Conservation (phyloP, 2,888 invertebrate genomes). For the Pandemis corylana region DNA sequence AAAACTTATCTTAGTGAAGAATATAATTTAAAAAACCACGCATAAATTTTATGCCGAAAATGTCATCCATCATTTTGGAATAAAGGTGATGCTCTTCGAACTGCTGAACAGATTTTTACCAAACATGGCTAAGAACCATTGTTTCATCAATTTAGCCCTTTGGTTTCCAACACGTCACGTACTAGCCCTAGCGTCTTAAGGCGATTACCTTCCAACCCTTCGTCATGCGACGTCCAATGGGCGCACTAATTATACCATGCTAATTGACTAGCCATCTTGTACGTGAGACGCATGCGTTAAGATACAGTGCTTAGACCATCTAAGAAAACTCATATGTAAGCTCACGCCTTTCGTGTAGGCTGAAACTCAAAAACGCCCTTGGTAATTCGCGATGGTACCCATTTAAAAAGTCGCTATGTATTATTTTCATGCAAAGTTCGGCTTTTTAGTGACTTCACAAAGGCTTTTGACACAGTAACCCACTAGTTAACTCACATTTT, state of each 20-base stretch:
- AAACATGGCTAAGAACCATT: too few relatives aligned
- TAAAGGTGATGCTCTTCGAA: too few relatives aligned
- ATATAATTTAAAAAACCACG: background rate
- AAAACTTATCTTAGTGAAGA: background rate
- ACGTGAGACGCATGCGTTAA: conserved; percentile 17
- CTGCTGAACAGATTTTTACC: too few relatives aligned
- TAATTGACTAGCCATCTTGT: conserved; percentile 13
- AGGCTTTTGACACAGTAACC: background rate
- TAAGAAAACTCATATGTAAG: background rate
- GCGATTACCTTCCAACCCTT: conserved; percentile 2
- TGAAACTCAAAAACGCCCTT: too few relatives aligned
- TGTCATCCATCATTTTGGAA: too few relatives aligned
- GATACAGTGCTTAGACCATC: conserved; percentile 4
- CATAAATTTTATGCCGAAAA: too few relatives aligned
- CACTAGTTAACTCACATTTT: too few relatives aligned
- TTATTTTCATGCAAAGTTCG: background rate
- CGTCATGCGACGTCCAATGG: conserved; percentile 18
- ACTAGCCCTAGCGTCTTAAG: background rate
- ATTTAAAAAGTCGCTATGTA: too few relatives aligned
- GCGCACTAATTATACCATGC: conserved; percentile 15
- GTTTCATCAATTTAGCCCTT: background rate
- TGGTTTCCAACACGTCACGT: background rate
- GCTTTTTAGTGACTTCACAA: background rate
- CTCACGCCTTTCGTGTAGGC: too few relatives aligned
- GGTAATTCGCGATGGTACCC: too few relatives aligned